These are phyloP conservation scores for Drosophila phalerata DNA, from an alignment of 2,888 invertebrate species.

Conservation along the genomic window DNA sequence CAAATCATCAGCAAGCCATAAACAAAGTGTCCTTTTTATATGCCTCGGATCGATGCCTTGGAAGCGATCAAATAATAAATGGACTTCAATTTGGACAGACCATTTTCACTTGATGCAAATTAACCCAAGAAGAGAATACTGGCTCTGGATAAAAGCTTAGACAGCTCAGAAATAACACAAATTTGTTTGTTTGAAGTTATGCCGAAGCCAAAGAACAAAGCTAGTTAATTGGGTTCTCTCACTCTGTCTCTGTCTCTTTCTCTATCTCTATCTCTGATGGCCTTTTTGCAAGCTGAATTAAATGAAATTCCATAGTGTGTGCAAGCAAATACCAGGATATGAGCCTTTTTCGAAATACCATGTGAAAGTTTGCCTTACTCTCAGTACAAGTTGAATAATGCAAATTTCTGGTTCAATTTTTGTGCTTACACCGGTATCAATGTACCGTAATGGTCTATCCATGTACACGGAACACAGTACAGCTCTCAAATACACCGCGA, in stretches of 20 bases:
- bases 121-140: conserved; percentile 1
- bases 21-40: conserved; percentile 6
- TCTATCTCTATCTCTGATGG: background rate
- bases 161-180: background rate
- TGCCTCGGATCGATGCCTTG: conserved; percentile 14
- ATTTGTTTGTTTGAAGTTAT: conserved; percentile 23
- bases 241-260: background rate
- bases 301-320: conserved; percentile 30
- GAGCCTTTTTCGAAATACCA: background rate
- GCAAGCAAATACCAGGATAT: conserved; percentile 3
- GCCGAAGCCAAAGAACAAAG: conserved; percentile 25
- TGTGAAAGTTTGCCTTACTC: background rate
- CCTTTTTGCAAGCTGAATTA: conserved; percentile 13
- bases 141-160: background rate
- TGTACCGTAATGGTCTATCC: background rate
- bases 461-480: background rate
- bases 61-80: conserved; percentile 10
- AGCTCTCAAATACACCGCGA: background rate
- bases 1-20: conserved; percentile 22
- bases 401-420: conserved; percentile 14
- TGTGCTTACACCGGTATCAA: background rate
- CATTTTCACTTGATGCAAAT: conserved; percentile 21
- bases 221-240: conserved; percentile 36
- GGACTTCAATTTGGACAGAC: background rate
- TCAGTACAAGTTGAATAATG: conserved; percentile 10